Conservation (phyloP, 1,140 invertebrate species). For the Drosophila bocki region DNA sequence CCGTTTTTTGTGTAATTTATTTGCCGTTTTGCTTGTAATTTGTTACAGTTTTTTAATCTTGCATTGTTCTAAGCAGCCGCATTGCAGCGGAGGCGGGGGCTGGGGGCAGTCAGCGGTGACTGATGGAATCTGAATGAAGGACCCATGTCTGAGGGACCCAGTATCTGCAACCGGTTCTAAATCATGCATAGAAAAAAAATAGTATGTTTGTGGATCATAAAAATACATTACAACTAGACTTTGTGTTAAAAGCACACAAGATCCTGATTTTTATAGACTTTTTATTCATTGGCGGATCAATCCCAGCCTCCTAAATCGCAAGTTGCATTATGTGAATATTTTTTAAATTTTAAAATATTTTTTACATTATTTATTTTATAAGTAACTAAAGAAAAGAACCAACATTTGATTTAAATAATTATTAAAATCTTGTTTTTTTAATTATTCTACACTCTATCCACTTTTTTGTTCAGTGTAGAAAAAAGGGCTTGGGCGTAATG, state of each 20-base stretch:
- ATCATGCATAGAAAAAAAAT: slow-evolving; percentile 4
- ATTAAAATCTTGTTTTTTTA: too few species aligned
- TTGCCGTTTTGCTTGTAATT: slow-evolving; percentile 83
- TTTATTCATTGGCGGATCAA: background rate
- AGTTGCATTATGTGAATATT: background rate
- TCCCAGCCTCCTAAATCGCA: background rate
- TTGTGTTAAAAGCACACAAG: background rate
- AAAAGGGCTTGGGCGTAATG: background rate
- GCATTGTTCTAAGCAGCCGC: slow-evolving; percentile 75
- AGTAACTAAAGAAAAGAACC: background rate
- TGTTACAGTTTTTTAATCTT: slow-evolving; percentile 82
- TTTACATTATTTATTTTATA: too few species aligned
- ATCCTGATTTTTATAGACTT: background rate
- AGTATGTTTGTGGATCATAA: background rate
- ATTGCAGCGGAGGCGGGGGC: slow-evolving; percentile 18
- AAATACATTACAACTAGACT: background rate
- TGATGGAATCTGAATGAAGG: slow-evolving; percentile 37
- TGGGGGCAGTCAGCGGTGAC: slow-evolving; percentile 44
- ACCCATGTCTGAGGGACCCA: slow-evolving; percentile 22
- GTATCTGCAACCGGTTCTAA: slow-evolving; percentile 6
- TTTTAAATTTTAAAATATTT: too few species aligned
- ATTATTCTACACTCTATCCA: too few species aligned
- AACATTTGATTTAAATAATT: background rate
- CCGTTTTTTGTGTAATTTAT: slow-evolving; percentile 76
- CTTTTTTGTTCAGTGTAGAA: background rate